These are phyloP conservation scores for Pteruthius melanotis DNA, from an alignment of 2,113 vertebrate species.

Conservation along the genomic window DNA sequence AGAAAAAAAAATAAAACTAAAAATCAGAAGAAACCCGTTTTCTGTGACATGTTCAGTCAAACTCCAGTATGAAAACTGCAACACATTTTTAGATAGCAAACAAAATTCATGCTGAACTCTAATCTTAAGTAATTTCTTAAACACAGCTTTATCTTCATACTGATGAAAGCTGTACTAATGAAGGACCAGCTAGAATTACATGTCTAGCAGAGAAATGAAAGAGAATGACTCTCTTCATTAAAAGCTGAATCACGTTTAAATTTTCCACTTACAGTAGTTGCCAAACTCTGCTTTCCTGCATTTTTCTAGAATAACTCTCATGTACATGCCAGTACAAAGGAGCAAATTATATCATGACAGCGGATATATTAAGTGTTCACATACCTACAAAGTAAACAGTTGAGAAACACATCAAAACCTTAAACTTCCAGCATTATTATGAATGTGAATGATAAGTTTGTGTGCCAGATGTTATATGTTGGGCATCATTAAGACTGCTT, in stretches of 20 bases:
- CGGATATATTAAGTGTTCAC: not conserved
- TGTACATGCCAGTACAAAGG: not conserved
- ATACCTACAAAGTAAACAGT: not conserved
- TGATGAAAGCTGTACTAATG: constrained; percentile 58
- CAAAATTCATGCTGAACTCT: not conserved
- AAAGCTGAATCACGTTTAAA: constrained; percentile 28
- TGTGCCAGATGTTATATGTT: not conserved
- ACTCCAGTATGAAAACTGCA: not conserved
- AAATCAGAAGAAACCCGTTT: not conserved
- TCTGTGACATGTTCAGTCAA: not conserved
- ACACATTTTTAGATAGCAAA: not conserved
- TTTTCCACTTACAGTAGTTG: constrained; percentile 16
- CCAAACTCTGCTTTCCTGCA: not conserved
- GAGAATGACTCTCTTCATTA: constrained; percentile 34
- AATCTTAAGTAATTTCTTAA: constrained; percentile 54
- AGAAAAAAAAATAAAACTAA: not conserved
- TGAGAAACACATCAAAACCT: not conserved
- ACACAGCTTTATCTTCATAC: constrained; percentile 31
- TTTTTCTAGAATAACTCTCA: not conserved
- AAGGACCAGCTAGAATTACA: constrained; percentile 51
- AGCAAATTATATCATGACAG: not conserved
- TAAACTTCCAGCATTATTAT: not conserved
- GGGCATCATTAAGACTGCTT: not conserved
- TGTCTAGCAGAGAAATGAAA: constrained; percentile 31
- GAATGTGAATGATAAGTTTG: not conserved